Percentiles rank a stretch among this genome's conserved stretches.
These are phyloP conservation scores for Oreochromis aureus DNA, from an alignment of 2,113 vertebrate species.

Conservation along the genomic window DNA sequence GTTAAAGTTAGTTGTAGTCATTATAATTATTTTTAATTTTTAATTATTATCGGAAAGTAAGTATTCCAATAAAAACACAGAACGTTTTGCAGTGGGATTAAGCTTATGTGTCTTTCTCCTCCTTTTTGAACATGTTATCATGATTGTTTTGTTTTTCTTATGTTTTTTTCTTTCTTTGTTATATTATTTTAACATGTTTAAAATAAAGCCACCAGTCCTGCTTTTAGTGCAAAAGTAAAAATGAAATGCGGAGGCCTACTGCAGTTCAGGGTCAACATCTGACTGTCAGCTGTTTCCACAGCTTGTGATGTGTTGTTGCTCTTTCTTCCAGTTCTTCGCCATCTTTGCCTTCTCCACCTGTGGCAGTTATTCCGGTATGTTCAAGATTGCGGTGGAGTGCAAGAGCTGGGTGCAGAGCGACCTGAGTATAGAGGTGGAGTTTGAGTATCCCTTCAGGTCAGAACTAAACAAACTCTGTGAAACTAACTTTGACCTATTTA, in stretches of 20 bases:
- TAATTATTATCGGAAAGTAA: fast-evolving
- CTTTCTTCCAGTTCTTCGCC: slow-evolving; percentile 76
- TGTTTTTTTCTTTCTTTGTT: background rate
- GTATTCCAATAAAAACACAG: fast-evolving
- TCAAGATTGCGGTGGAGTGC: slow-evolving; percentile 79
- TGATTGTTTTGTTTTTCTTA: background rate
- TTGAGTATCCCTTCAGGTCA: slow-evolving; percentile 88
- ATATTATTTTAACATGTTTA: background rate
- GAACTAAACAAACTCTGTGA: background rate
- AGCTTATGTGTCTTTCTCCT: background rate
- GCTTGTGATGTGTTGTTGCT: background rate
- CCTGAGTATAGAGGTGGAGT: slow-evolving; percentile 80
- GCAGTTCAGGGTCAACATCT: background rate
- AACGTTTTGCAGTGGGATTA: background rate
- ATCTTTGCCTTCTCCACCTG: slow-evolving; percentile 91
- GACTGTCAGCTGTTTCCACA: background rate
- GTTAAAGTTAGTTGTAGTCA: fast-evolving
- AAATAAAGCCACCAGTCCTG: background rate
- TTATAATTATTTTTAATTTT: background rate
- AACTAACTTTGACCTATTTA: background rate
- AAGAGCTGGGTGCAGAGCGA: slow-evolving; percentile 76
- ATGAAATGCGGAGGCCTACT: background rate
- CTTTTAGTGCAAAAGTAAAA: background rate
- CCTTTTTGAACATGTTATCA: background rate
- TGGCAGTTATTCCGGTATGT: slow-evolving; percentile 82